Percentiles rank a stretch among this genome's conserved stretches.
Evolutionary conservation across 2,888 invertebrate genomes (phyloP).

Genomic region (Pseudoips prasinana): DNA sequence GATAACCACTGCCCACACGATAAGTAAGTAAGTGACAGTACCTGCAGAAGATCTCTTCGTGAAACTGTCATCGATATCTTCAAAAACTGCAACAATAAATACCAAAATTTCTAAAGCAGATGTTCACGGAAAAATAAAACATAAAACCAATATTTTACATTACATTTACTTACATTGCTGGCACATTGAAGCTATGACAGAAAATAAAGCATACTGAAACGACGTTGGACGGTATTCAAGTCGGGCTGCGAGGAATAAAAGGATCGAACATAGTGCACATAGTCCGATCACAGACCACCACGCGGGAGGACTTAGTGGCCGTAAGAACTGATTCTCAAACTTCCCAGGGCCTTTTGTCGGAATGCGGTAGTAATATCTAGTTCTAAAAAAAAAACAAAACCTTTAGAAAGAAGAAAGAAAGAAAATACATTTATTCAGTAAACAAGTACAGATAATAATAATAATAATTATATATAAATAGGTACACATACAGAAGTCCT

Average conservation of each 20-base stretch:
- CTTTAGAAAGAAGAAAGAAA: too few relatives aligned
- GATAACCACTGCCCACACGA: too few relatives aligned
- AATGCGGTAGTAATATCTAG: constrained; percentile 60
- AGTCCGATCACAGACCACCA: constrained; percentile 61
- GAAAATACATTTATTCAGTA: too few relatives aligned
- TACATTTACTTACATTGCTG: constrained; percentile 68
- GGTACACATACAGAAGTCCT: too few relatives aligned
- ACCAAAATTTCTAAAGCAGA: not conserved
- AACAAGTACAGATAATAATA: too few relatives aligned
- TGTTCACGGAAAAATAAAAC: too few relatives aligned
- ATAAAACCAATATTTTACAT: too few relatives aligned
- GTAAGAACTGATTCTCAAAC: constrained; percentile 69
- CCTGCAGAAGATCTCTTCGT: constrained; percentile 44
- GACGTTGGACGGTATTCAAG: constrained; percentile 52
- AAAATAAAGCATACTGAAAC: constrained; percentile 57
- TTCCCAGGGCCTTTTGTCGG: constrained; percentile 59
- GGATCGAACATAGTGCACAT: constrained; percentile 45
- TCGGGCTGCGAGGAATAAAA: constrained; percentile 52
- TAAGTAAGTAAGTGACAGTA: too few relatives aligned
- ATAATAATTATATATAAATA: too few relatives aligned
- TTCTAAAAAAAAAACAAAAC: constrained; percentile 41
- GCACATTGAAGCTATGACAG: constrained; percentile 62
- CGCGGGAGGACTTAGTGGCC: constrained; percentile 58
- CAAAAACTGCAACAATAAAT: constrained; percentile 51
- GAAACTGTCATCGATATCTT: constrained; percentile 43